Conservation (phyloP, 2,113 vertebrate genomes). For the Eretmochelys imbricata region DNA sequence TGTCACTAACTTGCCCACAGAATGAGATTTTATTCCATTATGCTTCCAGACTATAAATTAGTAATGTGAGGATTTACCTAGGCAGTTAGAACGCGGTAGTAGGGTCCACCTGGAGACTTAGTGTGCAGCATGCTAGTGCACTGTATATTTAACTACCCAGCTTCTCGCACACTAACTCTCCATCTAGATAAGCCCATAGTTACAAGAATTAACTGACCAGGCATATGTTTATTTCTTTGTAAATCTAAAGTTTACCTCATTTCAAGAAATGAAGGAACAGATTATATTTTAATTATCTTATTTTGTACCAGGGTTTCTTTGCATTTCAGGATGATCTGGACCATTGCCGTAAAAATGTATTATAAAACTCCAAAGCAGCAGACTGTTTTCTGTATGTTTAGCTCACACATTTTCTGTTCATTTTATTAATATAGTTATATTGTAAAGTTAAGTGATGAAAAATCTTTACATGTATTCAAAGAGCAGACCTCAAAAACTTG, state of each 20-base stretch:
- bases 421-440: conserved; percentile 41
- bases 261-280: conserved; percentile 32
- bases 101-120: neutral
- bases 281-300: conserved; percentile 4
- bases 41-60: neutral
- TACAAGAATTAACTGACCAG: neutral
- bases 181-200: neutral
- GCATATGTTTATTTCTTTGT: neutral
- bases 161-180: neutral
- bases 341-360: conserved; percentile 18
- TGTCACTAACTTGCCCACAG: neutral
- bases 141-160: neutral
- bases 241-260: neutral
- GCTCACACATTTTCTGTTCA: conserved; percentile 59
- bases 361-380: conserved; percentile 54
- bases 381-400: conserved; percentile 70
- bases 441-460: conserved; percentile 28
- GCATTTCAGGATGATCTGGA: conserved; percentile 15
- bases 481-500: neutral
- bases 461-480: conserved; percentile 5
- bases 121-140: neutral
- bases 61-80: neutral
- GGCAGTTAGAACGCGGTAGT: too few relatives aligned
- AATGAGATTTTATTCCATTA: neutral
- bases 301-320: neutral